Percentiles rank a stretch among this genome's conserved stretches.
These are phyloP conservation scores for Anastrepha obliqua DNA, from an alignment of 1,140 invertebrate species.

Conservation along the genomic window DNA sequence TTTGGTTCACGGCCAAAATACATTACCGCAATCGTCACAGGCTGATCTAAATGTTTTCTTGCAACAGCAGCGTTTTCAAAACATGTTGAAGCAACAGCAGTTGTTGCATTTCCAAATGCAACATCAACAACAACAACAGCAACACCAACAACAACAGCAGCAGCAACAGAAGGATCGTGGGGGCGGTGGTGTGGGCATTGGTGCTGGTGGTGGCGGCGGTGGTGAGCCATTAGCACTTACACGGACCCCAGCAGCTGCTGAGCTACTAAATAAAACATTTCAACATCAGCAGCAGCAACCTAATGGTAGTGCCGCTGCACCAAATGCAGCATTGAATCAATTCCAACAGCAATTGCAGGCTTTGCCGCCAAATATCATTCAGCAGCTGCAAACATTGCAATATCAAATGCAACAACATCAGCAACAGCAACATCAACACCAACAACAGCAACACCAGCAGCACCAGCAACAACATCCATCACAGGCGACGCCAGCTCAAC, in stretches of 20 bases:
- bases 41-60: conserved; percentile 58
- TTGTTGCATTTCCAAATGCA: conserved; percentile 59
- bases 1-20: conserved; percentile 58
- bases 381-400: conserved; percentile 59
- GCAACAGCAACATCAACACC: conserved; percentile 57
- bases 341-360: conserved; percentile 59
- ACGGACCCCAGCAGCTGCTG: conserved; percentile 56
- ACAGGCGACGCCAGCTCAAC: conserved; percentile 45
- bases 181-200: conserved; percentile 43
- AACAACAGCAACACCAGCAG: conserved; percentile 58
- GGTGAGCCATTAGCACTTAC: conserved; percentile 59
- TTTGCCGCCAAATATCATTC: conserved; percentile 57
- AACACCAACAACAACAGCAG: conserved; percentile 58
- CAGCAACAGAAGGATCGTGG: conserved; percentile 56
- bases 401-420: conserved; percentile 61
- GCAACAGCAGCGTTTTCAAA: conserved; percentile 59
- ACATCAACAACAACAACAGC: conserved; percentile 58
- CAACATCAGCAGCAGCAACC: conserved; percentile 59
- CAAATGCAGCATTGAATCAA: conserved; percentile 54
- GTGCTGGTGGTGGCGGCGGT: conserved; percentile 33
- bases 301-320: conserved; percentile 56
- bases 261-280: conserved; percentile 59
- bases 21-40: conserved; percentile 57
- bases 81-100: conserved; percentile 59
- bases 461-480: conserved; percentile 56